These are phyloP conservation scores for Grammomys dolichurus DNA, from an alignment of 2,113 vertebrate genomes.

Conservation along the genomic window DNA sequence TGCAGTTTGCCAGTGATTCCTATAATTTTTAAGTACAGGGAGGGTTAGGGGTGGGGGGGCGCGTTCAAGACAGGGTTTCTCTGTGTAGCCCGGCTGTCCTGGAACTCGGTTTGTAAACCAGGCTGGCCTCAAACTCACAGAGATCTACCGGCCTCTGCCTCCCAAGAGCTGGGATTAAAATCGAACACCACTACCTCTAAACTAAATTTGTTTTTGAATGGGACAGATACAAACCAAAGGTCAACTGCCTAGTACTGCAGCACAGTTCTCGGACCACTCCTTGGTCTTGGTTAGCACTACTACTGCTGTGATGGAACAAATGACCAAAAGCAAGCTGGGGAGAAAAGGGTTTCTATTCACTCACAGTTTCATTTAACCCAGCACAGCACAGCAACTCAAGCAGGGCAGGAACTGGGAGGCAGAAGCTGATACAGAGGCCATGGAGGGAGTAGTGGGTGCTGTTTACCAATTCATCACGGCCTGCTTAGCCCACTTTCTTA, in stretches of 20 bases:
- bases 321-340: too few species aligned
- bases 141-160: not conserved
- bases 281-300: not conserved
- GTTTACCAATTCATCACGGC: not conserved
- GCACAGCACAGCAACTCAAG: not conserved
- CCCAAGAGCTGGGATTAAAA: not conserved
- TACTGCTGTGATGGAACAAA: not conserved
- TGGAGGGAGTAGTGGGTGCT: too few species aligned
- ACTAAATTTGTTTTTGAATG: not conserved
- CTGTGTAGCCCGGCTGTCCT: not conserved
- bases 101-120: not conserved
- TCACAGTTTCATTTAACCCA: not conserved
- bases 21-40: not conserved
- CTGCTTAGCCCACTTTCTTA: not conserved
- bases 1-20: slow-evolving; percentile 32
- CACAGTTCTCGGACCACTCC: slow-evolving; percentile 11
- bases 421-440: not conserved
- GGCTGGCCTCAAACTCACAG: not conserved
- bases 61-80: not conserved
- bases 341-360: too few species aligned
- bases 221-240: not conserved
- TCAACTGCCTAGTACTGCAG: not conserved
- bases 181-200: not conserved
- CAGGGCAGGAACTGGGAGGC: not conserved
- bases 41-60: not conserved